A percentile compares a stretch with the other conserved stretches of the same genome.
These are phyloP conservation scores for Drosophila austrosaltans DNA, from an alignment of 2,888 invertebrate genomes.

Conservation along the genomic window DNA sequence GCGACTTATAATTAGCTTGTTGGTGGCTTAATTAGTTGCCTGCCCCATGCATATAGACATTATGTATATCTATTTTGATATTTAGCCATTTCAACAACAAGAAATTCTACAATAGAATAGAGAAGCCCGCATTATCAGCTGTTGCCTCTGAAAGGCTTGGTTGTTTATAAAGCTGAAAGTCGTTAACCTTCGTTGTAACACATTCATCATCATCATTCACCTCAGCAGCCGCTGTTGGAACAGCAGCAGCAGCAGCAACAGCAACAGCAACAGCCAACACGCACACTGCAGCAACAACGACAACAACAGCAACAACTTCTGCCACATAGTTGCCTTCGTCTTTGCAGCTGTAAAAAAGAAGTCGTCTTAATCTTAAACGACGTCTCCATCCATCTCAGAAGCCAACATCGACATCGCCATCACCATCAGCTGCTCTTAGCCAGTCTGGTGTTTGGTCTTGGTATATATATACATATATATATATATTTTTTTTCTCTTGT, in stretches of 20 bases:
- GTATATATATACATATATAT: slow-evolving; percentile 8
- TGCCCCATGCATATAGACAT: slow-evolving; percentile 18
- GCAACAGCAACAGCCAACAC: slow-evolving; percentile 42
- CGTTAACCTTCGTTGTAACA: slow-evolving; percentile 81
- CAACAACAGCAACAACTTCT: slow-evolving; percentile 46
- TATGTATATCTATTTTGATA: slow-evolving; percentile 4
- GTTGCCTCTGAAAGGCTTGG: slow-evolving; percentile 42
- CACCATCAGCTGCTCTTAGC: slow-evolving; percentile 69
- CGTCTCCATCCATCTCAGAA: slow-evolving; percentile 77
- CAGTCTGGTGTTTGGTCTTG: slow-evolving; percentile 48
- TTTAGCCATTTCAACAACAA: slow-evolving; percentile 19
- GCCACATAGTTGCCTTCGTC: slow-evolving; percentile 52
- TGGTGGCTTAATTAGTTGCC: slow-evolving; percentile 72
- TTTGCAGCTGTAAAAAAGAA: slow-evolving; percentile 75
- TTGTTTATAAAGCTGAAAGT: slow-evolving; percentile 76
- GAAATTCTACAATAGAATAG: slow-evolving; percentile 42
- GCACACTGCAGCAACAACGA: slow-evolving; percentile 41
- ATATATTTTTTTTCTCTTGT: slow-evolving; percentile 20
- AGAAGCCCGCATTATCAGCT: slow-evolving; percentile 63
- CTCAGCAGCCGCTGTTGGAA: slow-evolving; percentile 39
- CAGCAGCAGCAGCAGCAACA: slow-evolving; percentile 34
- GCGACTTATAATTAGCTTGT: slow-evolving; percentile 71
- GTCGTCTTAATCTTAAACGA: slow-evolving; percentile 80
- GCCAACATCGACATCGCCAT: slow-evolving; percentile 46
- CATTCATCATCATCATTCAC: slow-evolving; percentile 80